Base-by-base conservation (phyloP, 2,888 invertebrate species). In the Rhagophthalmus giganteus region DNA sequence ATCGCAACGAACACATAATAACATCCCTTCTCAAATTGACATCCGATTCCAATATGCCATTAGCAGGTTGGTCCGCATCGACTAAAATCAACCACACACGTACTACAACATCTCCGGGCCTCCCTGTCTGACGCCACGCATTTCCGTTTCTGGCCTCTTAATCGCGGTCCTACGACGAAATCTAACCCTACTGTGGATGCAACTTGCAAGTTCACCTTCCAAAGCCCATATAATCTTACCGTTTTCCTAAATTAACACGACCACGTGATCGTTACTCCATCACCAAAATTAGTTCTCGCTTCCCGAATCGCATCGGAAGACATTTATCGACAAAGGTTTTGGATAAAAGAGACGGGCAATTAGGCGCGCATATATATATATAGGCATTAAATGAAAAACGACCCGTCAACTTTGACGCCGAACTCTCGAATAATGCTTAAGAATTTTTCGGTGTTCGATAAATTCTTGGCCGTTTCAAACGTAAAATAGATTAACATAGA, bases 21-120 rank as follows among this genome's bases (percentile, higher is more conserved):
- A 42, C 49, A 33, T 40, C 28, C 34, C 40, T 40, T 26, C 40
- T 35, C 10, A 12, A 20, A 30, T 34, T 34, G 48, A 48, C 48
- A 48, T 41, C 44, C 42, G 42, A 50, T 44, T 50, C 38, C 42
- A 38, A 50, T 38, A 42, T 50, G 37, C 37, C 44, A 38, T 44
- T 39, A 50, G 37, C 46, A 38, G 37, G 38, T 30, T 46, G 24
- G 14, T 33, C 35, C 20, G 9, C 35, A 12, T 10, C 30, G 30
- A 20, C 3, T 20, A 20, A 28, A 38, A 38, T 37, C 15, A 10
- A 9, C 46, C 13, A 7, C 31, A 32, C 38, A 14, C 25, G 9
- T 8, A 27, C 16, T 14, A 2, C 4, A n/a, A 2, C n/a, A 16
- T 13, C 26, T 24, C 26, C 12, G 12, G 25, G 12, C 8, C 8